Conservation (phyloP, 2,888 invertebrate genomes). For the Lasioglossum morio region DNA sequence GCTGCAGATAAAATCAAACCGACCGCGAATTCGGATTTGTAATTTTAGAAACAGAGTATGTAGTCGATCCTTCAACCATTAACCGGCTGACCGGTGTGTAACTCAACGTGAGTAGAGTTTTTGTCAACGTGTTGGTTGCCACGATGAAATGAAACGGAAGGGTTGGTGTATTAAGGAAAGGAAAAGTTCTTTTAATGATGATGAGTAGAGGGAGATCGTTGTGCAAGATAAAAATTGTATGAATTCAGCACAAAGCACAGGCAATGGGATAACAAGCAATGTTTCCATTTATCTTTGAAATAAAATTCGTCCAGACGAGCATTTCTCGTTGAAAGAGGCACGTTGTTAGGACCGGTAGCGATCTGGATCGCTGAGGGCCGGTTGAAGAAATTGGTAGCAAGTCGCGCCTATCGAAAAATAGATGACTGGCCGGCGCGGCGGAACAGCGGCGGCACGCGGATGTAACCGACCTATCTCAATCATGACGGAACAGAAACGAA, state of each 20-base stretch:
- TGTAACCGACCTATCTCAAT: slow-evolving; percentile 52
- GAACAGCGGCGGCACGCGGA: slow-evolving; percentile 14
- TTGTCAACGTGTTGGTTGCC: too few species aligned
- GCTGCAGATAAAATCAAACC: neutral
- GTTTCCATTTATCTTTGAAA: too few species aligned
- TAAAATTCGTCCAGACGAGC: neutral
- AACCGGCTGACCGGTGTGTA: too few species aligned
- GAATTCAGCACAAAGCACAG: too few species aligned
- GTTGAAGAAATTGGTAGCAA: neutral
- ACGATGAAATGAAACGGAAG: too few species aligned
- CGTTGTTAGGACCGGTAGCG: neutral
- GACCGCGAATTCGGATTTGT: neutral
- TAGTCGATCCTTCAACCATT: neutral
- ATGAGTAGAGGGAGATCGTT: too few species aligned
- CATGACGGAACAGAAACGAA: slow-evolving; percentile 54
- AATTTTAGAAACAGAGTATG: neutral
- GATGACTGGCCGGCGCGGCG: neutral
- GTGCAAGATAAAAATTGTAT: too few species aligned
- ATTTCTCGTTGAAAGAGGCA: too few species aligned
- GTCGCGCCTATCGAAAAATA: slow-evolving; percentile 14
- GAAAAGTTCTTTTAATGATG: too few species aligned
- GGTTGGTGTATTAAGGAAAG: too few species aligned
- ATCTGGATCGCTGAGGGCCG: neutral
- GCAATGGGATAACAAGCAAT: too few species aligned
- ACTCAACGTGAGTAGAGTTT: too few species aligned